These are phyloP conservation scores for Lepas anatifera DNA, from an alignment of 2,888 invertebrate species.

Conservation along the genomic window DNA sequence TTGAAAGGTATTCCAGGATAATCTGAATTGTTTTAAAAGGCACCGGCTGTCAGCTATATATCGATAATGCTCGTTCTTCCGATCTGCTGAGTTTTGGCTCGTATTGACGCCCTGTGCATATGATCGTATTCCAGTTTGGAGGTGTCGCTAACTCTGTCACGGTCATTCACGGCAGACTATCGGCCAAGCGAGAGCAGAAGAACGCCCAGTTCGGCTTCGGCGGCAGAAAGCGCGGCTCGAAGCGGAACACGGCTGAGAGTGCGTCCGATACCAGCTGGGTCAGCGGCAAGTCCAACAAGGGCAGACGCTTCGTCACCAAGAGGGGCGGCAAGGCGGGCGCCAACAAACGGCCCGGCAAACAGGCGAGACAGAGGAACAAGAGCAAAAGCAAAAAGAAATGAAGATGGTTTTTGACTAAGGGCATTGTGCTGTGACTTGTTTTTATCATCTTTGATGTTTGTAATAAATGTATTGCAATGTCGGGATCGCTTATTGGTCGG, in stretches of 20 bases:
- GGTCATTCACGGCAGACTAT: not conserved
- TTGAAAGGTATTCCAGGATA: too few relatives aligned
- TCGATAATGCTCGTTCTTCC: too few relatives aligned
- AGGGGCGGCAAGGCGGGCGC: not conserved
- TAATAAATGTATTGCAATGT: too few relatives aligned
- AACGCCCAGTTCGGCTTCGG: slow-evolving; percentile 88
- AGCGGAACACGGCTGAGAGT: slow-evolving; percentile 74
- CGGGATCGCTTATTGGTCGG: too few relatives aligned
- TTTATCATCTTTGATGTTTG: too few relatives aligned
- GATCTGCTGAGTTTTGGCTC: too few relatives aligned
- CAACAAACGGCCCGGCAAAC: slow-evolving; percentile 2
- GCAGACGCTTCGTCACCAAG: not conserved
- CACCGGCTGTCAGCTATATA: too few relatives aligned
- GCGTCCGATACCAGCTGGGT: slow-evolving; percentile 39
- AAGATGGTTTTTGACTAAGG: not conserved
- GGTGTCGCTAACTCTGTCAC: too few relatives aligned
- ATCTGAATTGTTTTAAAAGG: too few relatives aligned
- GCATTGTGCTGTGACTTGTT: not conserved
- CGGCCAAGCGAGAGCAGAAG: slow-evolving; percentile 50
- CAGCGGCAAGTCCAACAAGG: not conserved
- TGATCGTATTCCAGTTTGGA: too few relatives aligned
- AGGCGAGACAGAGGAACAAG: not conserved
- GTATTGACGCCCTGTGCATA: too few relatives aligned
- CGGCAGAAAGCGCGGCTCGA: slow-evolving; percentile 82
- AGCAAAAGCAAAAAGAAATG: not conserved